Percentiles rank a stretch among this genome's conserved stretches.
Conservation (phyloP, 2,113 vertebrate species). For the Nyctibius bracteatus region DNA sequence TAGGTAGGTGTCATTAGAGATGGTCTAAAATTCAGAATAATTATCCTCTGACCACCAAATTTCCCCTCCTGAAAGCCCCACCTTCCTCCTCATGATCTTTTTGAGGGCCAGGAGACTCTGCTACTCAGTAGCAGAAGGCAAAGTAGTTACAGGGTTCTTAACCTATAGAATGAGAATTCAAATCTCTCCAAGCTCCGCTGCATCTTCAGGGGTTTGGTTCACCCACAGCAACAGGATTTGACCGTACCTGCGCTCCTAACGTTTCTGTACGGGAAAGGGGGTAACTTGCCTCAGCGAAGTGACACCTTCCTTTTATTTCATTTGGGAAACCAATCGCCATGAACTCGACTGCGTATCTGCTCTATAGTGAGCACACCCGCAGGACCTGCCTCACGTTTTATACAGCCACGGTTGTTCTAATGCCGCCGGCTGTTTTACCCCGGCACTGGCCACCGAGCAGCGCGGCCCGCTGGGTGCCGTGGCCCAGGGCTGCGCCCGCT, state of each 20-base stretch:
- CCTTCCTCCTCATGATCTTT: background rate
- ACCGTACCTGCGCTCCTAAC: accelerated
- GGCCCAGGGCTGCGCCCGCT: too few species aligned
- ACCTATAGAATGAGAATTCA: accelerated
- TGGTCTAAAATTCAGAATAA: background rate
- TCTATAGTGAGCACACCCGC: accelerated
- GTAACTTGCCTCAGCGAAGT: accelerated
- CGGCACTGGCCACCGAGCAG: too few species aligned
- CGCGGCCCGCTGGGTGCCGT: too few species aligned
- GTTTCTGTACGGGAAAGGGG: accelerated
- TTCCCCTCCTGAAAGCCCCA: background rate
- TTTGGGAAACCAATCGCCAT: background rate
- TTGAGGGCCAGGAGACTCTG: background rate
- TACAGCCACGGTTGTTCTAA: background rate
- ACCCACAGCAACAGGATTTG: background rate
- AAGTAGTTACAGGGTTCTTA: accelerated
- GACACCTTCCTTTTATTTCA: accelerated
- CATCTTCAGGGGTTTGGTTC: background rate
- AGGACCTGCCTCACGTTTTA: accelerated
- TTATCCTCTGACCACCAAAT: background rate
- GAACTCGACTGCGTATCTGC: accelerated
- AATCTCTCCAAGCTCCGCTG: background rate
- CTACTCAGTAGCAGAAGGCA: background rate
- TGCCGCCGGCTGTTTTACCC: background rate
- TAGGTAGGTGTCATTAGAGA: background rate